These are phyloP conservation scores for Olivierus martensii DNA, from an alignment of 1,140 invertebrate species.

Conservation along the genomic window DNA sequence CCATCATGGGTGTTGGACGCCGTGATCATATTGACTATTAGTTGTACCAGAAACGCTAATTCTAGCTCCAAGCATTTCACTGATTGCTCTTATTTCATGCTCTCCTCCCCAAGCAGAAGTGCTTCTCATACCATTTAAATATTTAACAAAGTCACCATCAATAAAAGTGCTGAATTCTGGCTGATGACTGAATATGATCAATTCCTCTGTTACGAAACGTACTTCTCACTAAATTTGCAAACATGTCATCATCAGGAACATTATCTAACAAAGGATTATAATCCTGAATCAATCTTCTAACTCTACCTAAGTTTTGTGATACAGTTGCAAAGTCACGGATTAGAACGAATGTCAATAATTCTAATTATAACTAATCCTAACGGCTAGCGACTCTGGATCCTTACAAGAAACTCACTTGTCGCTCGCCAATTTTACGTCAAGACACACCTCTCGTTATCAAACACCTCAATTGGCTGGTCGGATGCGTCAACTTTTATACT, in stretches of 20 bases:
- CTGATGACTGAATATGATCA: slow-evolving; percentile 1
- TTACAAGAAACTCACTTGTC: too few species aligned
- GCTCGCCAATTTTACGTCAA: too few species aligned
- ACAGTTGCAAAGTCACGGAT: too few species aligned
- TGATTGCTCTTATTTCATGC: neutral
- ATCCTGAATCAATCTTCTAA: neutral
- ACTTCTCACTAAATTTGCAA: neutral
- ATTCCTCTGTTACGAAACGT: slow-evolving; percentile 1
- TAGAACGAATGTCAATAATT: too few species aligned
- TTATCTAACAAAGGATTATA: slow-evolving; percentile 2
- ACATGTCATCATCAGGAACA: neutral
- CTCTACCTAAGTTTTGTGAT: too few species aligned
- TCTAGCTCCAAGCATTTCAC: neutral
- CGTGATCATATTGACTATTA: neutral
- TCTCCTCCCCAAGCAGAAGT: neutral
- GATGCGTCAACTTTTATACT: too few species aligned
- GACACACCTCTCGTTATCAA: too few species aligned
- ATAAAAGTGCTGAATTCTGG: neutral
- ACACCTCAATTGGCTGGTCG: too few species aligned
- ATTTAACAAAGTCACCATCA: neutral
- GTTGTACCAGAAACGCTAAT: neutral
- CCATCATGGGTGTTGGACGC: too few species aligned
- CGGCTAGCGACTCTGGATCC: too few species aligned
- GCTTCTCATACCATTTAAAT: slow-evolving; percentile 1
- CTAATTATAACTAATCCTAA: too few species aligned